Evolutionary conservation across 2,888 invertebrate species (phyloP), one percentile per base, ranked within the genome.

Genomic region (Calliphora vomitoria): DNA sequence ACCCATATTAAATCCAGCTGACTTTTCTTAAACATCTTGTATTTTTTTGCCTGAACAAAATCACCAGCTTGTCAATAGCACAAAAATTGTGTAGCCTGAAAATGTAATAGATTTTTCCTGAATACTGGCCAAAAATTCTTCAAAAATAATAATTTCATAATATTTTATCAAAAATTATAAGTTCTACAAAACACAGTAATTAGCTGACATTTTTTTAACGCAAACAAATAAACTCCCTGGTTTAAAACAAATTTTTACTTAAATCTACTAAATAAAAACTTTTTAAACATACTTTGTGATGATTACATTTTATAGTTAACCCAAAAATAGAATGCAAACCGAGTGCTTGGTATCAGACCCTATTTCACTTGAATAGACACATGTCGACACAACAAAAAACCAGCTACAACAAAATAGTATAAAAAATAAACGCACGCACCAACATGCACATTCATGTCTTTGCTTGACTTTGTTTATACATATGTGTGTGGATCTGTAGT

Each of bases 291-390:
- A 64, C 41, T 66, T 44, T 18, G 0, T 20, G 3, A 2, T 55
- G 4, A 44, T 8, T 4, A 41, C 11, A 3, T 44, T 44, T 44
- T 13, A 44, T 20, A 55, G 10, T 50, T 50, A 55, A 55, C 8
- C 55, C 55, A 66, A 20, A 66, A 20, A 41, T 44, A 66, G 18
- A 41, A 66, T 44, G 4, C 3, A 66, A 50, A 15, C n/a, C 13
- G 13, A 44, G 6, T n/a, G 1, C 15, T 15, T 20, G 6, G 13
- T 72, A n/a, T 47, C 68, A 44, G 68, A 47, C 68, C 47, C 41
- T 58, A 72, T 72, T 72, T 58, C 41, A 41, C 72, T 15, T 58
- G 41, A 58, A 72, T 58, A 58, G 72, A 55, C 20, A 72, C 55
- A 72, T 58, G 58, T 25, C 41, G 58, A 20, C 25, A 58, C 15